Base-by-base conservation (phyloP, 2,113 vertebrate genomes). In the Muscicapa adusta region DNA sequence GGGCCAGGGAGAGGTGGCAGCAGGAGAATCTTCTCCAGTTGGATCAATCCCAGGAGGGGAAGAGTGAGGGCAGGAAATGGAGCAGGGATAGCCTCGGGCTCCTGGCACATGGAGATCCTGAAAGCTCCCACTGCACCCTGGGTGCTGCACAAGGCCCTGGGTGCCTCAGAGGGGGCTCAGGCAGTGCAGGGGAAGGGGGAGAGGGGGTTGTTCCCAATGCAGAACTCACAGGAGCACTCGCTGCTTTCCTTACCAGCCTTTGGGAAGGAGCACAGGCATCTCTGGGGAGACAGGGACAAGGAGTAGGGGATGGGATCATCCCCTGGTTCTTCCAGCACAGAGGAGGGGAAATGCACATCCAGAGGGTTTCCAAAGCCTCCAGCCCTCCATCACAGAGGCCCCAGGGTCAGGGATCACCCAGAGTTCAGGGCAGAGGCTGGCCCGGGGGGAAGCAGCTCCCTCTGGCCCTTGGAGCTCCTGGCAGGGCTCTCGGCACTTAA, bases 221-320 rank as follows among this genome's bases (percentile, higher is more conserved):
- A 18, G 36, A 48, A 38, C 71, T 85, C 4, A 0, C 70, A 18
- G 40, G 20, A 54, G 20, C 0, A 0, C 1, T 0, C 1, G 1
- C 15, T 50, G 71, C 40, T 43, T n/a, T 3, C 33, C 33, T 28
- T 8, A 19, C 18, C 2, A 10, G 31, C 45, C 54, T 33, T 22
- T 6, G 3, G 2, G 18, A 60, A 6, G 36, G 31, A 88, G 22
- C 0, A 0, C 16, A 3, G 16, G 14, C 0, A 0, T 0, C 11
- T 17, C 17, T 18, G 60, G 36, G 45, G 58, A 34, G 40, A 13
- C 0, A 6, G 54, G 47, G 68, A 24, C 34, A 20, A 28, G 38
- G 36, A 6, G 0, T 0, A n/a, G 38, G 48, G 34, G 51, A 54
- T 1, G 1, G 71, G 36, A 60, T 50, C 86, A 28, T 48, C 8